Base-by-base conservation (phyloP, 2,113 vertebrate species). In the Rafetus swinhoei region DNA sequence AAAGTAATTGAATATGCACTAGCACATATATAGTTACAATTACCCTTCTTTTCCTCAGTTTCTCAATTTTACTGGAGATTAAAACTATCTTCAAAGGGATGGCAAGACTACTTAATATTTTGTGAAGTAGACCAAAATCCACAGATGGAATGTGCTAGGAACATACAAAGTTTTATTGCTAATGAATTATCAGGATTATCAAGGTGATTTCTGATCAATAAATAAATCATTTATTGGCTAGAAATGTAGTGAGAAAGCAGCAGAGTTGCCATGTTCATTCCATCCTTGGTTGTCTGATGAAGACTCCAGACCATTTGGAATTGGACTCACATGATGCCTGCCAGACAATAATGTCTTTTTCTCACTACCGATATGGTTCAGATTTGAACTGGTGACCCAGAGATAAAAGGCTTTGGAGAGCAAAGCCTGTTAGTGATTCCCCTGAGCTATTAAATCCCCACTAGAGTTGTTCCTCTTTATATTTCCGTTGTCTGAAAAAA, bases 281-380 rank as follows among this genome's bases (percentile, higher is more conserved):
- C 39, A 35, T 35, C n/a, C 69, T 39, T 74, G 18, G 69, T 39
- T 19, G 39, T 74, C 53, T 60, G 57, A 82, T 32, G 60, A 54
- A 32, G 2, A 4, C 0, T 81, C 62, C 29, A 15, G 62, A 12
- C 0, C 62, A 14, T 76, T 76, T 77, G 55, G 1, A 6, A 74
- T 15, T 1, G 2, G 52, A 29, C 14, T 83, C 2, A 0, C 45
- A 16, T 27, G 55, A 32, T 8, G 59, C 16, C 0, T 18, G 24
- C 35, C 77, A 90, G 39, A 55, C 9, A 2, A 7, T 84, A 45
- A 45, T 45, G n/a, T 3, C 6, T 56, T 62, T 65, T 16, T 1
- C 0, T 80, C 24, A 7, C 14, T 39, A 56, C 90, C 65, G 27
- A 45, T 53, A 53, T 4, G 54, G 82, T 2, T 16, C 2, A 32